A percentile compares a stretch with the other conserved stretches of the same genome.
Conservation (phyloP, 2,888 invertebrate species). For the Loripinus fragilis region DNA sequence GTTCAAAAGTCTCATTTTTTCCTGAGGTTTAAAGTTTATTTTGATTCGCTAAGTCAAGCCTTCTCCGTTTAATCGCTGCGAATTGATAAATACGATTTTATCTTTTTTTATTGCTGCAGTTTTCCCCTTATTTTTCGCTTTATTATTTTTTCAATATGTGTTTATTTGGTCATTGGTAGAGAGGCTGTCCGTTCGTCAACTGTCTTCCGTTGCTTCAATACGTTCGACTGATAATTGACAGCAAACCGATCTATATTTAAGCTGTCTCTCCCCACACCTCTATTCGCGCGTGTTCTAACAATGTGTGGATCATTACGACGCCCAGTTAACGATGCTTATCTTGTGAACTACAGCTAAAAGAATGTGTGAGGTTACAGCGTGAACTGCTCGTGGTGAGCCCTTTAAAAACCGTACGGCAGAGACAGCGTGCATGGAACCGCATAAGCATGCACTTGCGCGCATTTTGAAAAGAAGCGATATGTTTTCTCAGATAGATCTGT, state of each 20-base stretch:
- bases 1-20: constrained; percentile 30
- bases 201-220: background rate
- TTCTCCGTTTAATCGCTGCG: no score
- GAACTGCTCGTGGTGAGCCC: background rate
- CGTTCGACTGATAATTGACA: constrained; percentile 9
- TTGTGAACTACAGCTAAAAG: constrained; percentile 1
- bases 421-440: no score
- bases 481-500: no score
- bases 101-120: no score
- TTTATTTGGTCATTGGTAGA: no score
- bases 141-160: no score
- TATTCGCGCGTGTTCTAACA: background rate
- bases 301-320: background rate
- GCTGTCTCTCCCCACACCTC: background rate
- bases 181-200: background rate
- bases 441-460: no score
- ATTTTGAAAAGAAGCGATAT: no score
- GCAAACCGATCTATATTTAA: constrained; percentile 4
- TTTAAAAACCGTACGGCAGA: no score
- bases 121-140: no score
- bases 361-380: background rate
- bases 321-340: constrained; percentile 7
- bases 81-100: no score
- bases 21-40: constrained; percentile 25
- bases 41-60: no score